Evolutionary conservation across 2,797 vertebrate genomes (phyloP), one percentile per base, ranked within the genome.

Genomic region (Spea hammondii): DNA sequence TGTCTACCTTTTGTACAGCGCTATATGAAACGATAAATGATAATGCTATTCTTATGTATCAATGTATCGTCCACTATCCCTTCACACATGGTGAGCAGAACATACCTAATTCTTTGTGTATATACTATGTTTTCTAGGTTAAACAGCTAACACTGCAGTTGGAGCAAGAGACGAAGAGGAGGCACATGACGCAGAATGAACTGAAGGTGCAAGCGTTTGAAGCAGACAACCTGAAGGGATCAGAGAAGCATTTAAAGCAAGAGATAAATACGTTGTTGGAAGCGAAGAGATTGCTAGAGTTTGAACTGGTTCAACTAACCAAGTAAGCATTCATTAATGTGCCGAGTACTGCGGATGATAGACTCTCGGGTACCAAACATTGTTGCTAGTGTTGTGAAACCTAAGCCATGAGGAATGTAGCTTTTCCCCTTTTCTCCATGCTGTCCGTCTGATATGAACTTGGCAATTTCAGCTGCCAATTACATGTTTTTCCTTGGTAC

Each of bases 231-330:
- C 93, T 99, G 62, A 92, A 95, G 84, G 94, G 95, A 83, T 93
- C 94, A 0, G 96, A 99, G 91, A 99, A 99, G 88, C 97, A 98
- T 84, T 92, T 98, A 86, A 99, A 99, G 87, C 98, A 99, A 89
- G 97, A 99, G 88, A 95, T 96, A 88, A 99, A 99, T 89, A 89
- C 92, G 0, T 87, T 94, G 73, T 88, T 98, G 83, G 98, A 98
- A 93, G 94, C 87, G 80, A 98, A 97, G 86, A 94, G 97, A 81
- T 95, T 97, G 13, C 91, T 99, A 84, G 98, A 99, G 91, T 98
- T 98, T 78, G 96, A 99, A 86, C 92, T 99, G 85, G 95, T 94
- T 68, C 97, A 99, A 83, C 92, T 99, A 88, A 97, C 96, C 70
- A 99, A 98, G 98, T 99, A 91, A 89, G 93, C 89, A 60, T 80